Evolutionary conservation across 2,797 vertebrate species (phyloP), one percentile per base, ranked within the genome.

Genomic region (Poecile montanus): DNA sequence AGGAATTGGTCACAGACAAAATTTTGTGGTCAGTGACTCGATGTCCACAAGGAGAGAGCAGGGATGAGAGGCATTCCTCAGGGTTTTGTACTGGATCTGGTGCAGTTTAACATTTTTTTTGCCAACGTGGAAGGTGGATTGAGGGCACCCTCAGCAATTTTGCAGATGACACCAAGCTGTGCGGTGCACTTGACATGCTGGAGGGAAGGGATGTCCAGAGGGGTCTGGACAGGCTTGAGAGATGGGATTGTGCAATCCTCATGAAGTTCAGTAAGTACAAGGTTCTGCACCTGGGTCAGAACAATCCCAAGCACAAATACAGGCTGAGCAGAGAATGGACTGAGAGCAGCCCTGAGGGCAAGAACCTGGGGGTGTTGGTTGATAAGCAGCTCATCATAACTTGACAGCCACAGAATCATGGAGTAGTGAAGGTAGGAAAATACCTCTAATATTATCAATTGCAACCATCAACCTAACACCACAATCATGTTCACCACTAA

Each of bases 171-270:
- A n/a, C 11, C 30, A 47, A 30, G 29, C 11, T 48, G 16, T 75
- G 71, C 13, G 3, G 9, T 23, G 34, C 21, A 22, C 9, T 13
- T 16, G 13, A 17, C 0, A 2, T 17, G 16, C 27, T 62, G 32
- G 50, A 62, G 10, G 19, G 63, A 62, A 50, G 22, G 13, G 27
- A 27, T 38, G 13, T 10, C 19, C 48, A 56, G 10, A 89, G 36
- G 22, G 26, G 62, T 32, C 9, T 44, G 22, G 19, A 44, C 15
- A 56, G 48, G 30, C 30, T 56, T 56, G 13, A 65, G 19, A 66
- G 11, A 8, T 58, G 38, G 20, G 11, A 19, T 19, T 68, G 9
- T 56, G 22, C 22, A 42, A 56, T 75, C 23, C 4, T 44, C 42
- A 51, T 58, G 4, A 75, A 61, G 18, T 56, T 42, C 42, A 56